Evolutionary conservation across 2,888 invertebrate genomes (phyloP), one percentile per base, ranked within the genome.

Genomic region (Arge pagana): DNA sequence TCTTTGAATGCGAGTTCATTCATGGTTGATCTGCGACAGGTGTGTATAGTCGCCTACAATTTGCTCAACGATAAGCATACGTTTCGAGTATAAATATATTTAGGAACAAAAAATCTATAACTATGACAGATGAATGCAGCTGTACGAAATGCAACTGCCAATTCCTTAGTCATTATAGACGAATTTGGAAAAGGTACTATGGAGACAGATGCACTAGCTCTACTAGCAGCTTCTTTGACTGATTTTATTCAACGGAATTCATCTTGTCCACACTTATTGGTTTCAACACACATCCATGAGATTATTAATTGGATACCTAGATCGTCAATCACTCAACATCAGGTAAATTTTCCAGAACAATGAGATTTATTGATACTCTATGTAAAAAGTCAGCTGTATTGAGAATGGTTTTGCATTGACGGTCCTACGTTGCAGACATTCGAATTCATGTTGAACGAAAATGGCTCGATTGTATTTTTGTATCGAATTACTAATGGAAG

Each of bases 161-260:
- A 80, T 55, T 90, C 93, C 0, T 76, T 96, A 3, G 80, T 96
- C 0, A 79, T 96, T 23, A 80, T 95, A 28, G 96, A 96, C 77
- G 95, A 95, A 79, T 93, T 95, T 79, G 95, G 94, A 3, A 87
- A 88, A 72, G 92, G 93, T 54, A 94, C 95, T 1, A 78, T 83
- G 1, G 83, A 86, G 70, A 78, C 82, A 2, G 93, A 93, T 76
- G 94, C 93, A 0, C 75, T 88, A 30, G 82, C 90, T 0, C 74
- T 96, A 24, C 78, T 93, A 15, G 82, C 85, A 0, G 83, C 89
- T 0, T 82, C 84, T 30, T 72, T 94, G 40, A 83, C 83, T 60
- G 79, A 86, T 62, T 88, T 93, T 76, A 72, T 88, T 37, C 78
- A 80, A 45, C 77, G 81, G 50, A 81, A 70, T 0, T 59, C 71